A percentile compares a stretch with the other conserved stretches of the same genome.
These are phyloP conservation scores for Eidolon dupreanum DNA, from an alignment of 2,797 vertebrate species.

Conservation along the genomic window DNA sequence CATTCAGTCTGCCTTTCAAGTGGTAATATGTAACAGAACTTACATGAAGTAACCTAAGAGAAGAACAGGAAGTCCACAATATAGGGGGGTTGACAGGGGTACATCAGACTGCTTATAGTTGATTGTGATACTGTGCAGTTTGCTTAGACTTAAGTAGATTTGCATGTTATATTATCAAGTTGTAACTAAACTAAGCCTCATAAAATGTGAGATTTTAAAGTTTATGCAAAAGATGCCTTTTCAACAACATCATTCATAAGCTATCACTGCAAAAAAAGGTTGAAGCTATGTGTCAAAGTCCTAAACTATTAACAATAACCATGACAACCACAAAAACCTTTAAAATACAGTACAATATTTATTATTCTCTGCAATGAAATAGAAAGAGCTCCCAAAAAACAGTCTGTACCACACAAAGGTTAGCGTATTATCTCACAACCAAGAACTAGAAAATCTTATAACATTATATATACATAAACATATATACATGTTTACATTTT, in stretches of 20 bases:
- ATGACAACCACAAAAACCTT: background rate
- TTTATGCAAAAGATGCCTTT: background rate
- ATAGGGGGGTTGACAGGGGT: background rate
- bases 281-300: background rate
- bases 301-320: background rate
- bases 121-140: background rate
- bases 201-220: background rate
- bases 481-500: background rate
- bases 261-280: background rate
- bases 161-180: background rate
- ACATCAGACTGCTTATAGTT: background rate
- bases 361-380: background rate
- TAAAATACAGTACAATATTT: conserved; percentile 42
- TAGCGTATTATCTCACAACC: background rate
- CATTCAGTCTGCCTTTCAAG: background rate
- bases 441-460: background rate
- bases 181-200: background rate
- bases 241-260: background rate
- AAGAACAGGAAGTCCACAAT: background rate
- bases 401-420: background rate
- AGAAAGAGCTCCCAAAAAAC: background rate
- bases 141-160: background rate
- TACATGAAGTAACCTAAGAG: background rate
- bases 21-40: background rate
- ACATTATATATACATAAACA: background rate